phyloP scores from a whole-genome alignment of 1,140 invertebrate genomes.

The Armadillidium nasatum region DNA sequence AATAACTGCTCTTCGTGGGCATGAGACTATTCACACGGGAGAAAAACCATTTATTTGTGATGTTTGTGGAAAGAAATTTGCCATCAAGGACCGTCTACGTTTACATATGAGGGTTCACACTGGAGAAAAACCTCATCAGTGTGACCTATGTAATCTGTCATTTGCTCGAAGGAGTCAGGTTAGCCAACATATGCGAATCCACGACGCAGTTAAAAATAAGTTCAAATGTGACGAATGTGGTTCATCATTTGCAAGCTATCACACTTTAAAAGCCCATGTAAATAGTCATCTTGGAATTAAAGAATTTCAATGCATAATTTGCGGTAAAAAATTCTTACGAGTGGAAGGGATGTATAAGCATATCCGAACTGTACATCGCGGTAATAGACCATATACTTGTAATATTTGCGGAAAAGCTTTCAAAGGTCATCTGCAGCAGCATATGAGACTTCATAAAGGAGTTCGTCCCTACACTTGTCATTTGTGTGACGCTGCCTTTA shows the following conservation, averaged over 20 bases:
- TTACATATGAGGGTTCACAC: slow-evolving; percentile 71
- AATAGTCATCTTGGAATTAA: slow-evolving; percentile 74
- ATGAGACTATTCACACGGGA: slow-evolving; percentile 55
- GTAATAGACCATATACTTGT: slow-evolving; percentile 77
- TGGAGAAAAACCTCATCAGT: slow-evolving; percentile 85
- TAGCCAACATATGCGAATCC: slow-evolving; percentile 78
- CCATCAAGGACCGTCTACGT: slow-evolving; percentile 67
- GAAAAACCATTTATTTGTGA: slow-evolving; percentile 53
- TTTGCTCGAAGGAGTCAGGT: slow-evolving; percentile 76
- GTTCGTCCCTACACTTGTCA: slow-evolving; percentile 59
- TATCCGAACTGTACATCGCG: slow-evolving; percentile 68
- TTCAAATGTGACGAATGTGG: slow-evolving; percentile 56
- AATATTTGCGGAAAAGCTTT: slow-evolving; percentile 82
- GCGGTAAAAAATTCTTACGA: slow-evolving; percentile 68
- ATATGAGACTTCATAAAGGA: slow-evolving; percentile 71
- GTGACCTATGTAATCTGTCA: slow-evolving; percentile 71
- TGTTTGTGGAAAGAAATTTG: slow-evolving; percentile 66
- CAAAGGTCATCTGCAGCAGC: slow-evolving; percentile 77
- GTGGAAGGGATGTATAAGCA: slow-evolving; percentile 73
- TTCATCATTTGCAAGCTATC: slow-evolving; percentile 51
- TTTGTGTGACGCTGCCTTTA: slow-evolving; percentile 73
- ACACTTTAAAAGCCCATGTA: slow-evolving; percentile 41
- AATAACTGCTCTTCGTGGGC: slow-evolving; percentile 61
- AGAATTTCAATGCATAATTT: slow-evolving; percentile 84
- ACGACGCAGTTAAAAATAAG: slow-evolving; percentile 63